Percentiles rank a stretch among this genome's conserved stretches.
phyloP scores from a whole-genome alignment of 2,888 invertebrate species.

The Timema podura region DNA sequence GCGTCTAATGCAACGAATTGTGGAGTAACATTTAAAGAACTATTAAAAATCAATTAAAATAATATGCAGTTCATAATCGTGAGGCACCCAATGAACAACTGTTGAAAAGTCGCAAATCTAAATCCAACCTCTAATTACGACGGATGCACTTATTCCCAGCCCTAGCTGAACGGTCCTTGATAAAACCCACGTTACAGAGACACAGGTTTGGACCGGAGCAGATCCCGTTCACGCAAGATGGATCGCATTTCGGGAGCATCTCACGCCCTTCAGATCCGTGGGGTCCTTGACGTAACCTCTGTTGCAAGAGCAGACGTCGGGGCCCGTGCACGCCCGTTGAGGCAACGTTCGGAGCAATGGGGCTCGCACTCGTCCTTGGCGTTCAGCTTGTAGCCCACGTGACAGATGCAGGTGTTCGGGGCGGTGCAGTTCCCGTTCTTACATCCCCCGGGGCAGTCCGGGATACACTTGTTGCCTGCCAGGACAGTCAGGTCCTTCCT shows the following conservation, averaged over 20 bases:
- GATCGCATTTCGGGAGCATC: conserved; percentile 45
- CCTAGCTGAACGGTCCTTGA: conserved; percentile 58
- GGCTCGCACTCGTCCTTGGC: conserved; percentile 29
- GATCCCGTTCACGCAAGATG: conserved; percentile 41
- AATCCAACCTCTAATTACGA: too few species aligned
- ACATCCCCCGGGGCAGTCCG: conserved; percentile 47
- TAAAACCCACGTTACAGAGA: conserved; percentile 36
- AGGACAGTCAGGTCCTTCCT: background rate
- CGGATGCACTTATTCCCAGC: conserved; percentile 36
- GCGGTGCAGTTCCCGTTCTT: conserved; percentile 56
- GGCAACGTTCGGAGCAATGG: too few species aligned
- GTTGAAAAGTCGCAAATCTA: too few species aligned
- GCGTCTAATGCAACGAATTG: too few species aligned
- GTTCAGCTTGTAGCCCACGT: conserved; percentile 49
- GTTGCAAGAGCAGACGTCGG: conserved; percentile 26
- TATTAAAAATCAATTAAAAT: too few species aligned
- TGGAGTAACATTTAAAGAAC: too few species aligned
- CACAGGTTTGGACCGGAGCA: conserved; percentile 30
- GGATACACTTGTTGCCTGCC: conserved; percentile 40
- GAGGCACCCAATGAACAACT: too few species aligned
- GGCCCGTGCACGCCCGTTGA: conserved; percentile 41
- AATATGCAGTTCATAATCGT: too few species aligned
- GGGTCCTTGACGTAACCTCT: conserved; percentile 60
- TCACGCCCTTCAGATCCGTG: conserved; percentile 28
- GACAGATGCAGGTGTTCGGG: conserved; percentile 56